Percentiles rank a stretch among this genome's conserved stretches.
phyloP scores from a whole-genome alignment of 2,797 vertebrate species.

The Spheniscus humboldti region DNA sequence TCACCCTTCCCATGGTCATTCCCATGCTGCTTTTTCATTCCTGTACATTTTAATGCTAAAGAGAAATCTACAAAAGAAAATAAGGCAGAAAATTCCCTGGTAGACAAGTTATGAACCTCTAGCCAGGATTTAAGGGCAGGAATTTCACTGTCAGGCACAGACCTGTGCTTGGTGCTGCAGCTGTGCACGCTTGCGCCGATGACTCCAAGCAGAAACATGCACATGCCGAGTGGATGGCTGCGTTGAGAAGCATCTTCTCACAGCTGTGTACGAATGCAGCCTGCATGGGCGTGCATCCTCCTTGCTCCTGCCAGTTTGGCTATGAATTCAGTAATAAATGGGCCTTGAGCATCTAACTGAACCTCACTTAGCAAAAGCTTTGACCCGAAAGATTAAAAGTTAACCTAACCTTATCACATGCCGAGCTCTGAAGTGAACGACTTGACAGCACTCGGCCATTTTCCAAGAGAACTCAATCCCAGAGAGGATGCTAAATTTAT shows the following conservation, averaged over 20 bases:
- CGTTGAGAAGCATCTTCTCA: background rate
- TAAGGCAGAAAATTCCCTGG: background rate
- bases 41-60: background rate
- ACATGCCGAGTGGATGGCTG: rapidly evolving
- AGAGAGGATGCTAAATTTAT: background rate
- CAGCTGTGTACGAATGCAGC: background rate
- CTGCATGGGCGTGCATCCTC: background rate
- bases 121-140: background rate
- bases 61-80: background rate
- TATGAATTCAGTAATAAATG: background rate
- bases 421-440: background rate
- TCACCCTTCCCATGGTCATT: background rate
- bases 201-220: background rate
- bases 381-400: background rate
- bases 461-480: background rate
- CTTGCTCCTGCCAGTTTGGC: background rate
- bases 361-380: background rate
- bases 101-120: background rate
- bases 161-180: background rate
- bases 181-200: background rate
- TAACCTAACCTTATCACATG: background rate
- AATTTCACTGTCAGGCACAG: background rate
- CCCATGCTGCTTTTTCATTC: background rate
- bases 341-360: background rate
- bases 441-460: background rate